Percentiles rank a stretch among this genome's conserved stretches.
Evolutionary conservation across 2,113 vertebrate genomes (phyloP).

Genomic region (Cepphus grylle): DNA sequence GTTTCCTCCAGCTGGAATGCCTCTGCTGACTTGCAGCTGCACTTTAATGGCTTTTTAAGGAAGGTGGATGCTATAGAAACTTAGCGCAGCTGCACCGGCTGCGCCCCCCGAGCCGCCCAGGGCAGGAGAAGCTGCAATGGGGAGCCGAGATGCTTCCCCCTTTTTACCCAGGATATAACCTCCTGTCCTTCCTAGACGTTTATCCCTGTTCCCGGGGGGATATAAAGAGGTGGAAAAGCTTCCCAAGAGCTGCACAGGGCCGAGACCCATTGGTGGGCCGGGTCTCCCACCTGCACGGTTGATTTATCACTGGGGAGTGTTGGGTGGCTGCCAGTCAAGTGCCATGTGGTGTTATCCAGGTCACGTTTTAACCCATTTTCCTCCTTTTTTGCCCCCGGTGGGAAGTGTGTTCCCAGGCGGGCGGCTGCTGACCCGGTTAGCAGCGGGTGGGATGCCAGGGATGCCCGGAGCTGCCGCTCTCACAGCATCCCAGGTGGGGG

Average conservation of each 20-base stretch:
- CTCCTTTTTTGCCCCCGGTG: background rate
- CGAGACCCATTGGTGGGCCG: background rate
- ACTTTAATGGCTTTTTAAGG: background rate
- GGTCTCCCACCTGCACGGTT: background rate
- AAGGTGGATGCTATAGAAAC: background rate
- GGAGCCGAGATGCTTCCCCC: background rate
- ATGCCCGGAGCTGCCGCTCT: background rate
- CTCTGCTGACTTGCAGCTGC: background rate
- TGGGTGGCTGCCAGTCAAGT: background rate
- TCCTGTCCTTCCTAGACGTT: background rate
- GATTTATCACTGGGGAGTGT: background rate
- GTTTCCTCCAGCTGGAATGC: background rate
- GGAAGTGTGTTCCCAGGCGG: background rate
- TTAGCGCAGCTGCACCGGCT: background rate
- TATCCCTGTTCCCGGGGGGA: background rate
- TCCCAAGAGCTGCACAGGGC: background rate
- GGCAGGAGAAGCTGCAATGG: background rate
- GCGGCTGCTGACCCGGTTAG: constrained; percentile 15
- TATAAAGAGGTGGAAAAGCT: background rate
- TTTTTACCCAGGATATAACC: background rate
- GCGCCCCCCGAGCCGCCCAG: background rate
- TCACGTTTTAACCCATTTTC: constrained; percentile 12
- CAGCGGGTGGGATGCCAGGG: background rate
- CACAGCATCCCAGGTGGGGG: background rate
- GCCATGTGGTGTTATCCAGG: background rate